phyloP scores from a whole-genome alignment of 92 coral and sea anemone species.

The Phenganax marumi region DNA sequence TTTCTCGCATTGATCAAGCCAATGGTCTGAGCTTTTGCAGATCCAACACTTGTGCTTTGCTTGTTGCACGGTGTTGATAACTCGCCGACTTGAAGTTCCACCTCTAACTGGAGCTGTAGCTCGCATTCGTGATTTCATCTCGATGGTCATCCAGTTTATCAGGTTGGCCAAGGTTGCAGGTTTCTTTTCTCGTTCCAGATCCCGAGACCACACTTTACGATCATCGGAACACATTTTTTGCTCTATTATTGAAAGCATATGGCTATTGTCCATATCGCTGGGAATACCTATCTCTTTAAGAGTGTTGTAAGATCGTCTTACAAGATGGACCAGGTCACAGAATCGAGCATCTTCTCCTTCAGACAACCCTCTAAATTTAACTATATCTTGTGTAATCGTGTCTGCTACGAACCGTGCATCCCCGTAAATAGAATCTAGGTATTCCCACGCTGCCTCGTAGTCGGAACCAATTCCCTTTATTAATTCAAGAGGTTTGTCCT shows the following conservation, averaged over 20 bases:
- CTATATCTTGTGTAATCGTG: conserved; percentile 61
- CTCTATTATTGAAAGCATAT: no score
- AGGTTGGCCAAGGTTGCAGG: conserved; percentile 59
- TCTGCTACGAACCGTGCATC: conserved; percentile 64
- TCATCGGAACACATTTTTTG: conserved; percentile 48
- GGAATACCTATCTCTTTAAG: conserved; percentile 40
- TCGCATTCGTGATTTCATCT: no score
- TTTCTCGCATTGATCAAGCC: no score
- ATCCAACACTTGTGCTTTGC: conserved; percentile 18
- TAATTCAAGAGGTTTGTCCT: conserved; percentile 59
- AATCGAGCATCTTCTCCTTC: conserved; percentile 62
- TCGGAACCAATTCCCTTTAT: conserved; percentile 66
- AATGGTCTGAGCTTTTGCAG: no score
- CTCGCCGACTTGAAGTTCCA: conserved; percentile 27
- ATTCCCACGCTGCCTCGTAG: conserved; percentile 63
- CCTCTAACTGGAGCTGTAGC: conserved; percentile 62
- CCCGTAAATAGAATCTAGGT: conserved; percentile 62
- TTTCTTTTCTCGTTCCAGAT: conserved; percentile 57
- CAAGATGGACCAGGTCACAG: conserved; percentile 62
- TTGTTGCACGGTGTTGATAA: neutral
- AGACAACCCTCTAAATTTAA: conserved; percentile 53
- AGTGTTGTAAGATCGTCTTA: conserved; percentile 28
- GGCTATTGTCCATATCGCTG: no score
- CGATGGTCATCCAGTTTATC: conserved; percentile 65
- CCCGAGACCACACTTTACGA: conserved; percentile 63